Evolutionary conservation across 2,113 vertebrate species (phyloP).

Genomic region (Micronycteris hirsuta): DNA sequence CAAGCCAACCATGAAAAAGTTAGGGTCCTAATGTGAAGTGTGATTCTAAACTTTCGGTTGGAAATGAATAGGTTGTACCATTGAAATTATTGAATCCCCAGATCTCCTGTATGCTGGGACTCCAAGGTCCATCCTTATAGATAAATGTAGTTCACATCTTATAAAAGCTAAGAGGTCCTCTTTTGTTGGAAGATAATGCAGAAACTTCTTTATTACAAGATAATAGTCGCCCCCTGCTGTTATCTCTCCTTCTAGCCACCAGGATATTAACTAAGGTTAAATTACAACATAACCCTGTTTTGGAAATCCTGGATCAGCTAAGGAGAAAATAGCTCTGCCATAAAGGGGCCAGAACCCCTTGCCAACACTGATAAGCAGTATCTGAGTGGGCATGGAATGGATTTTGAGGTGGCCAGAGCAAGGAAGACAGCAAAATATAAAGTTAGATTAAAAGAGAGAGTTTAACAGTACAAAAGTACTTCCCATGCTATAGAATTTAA

Average conservation of each 20-base stretch:
- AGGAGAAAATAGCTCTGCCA: not conserved
- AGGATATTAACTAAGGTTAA: not conserved
- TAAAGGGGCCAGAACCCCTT: not conserved
- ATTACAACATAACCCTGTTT: not conserved
- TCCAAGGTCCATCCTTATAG: not conserved
- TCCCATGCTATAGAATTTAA: not conserved
- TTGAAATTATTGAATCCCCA: not conserved
- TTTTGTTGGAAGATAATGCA: not conserved
- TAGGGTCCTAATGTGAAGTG: not conserved
- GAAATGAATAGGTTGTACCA: not conserved
- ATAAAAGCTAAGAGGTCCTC: rapidly evolving
- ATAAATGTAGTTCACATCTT: not conserved
- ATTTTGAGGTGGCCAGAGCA: not conserved
- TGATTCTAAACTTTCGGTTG: not conserved
- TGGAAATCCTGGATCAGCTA: not conserved
- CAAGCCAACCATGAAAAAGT: not conserved
- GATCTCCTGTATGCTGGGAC: not conserved
- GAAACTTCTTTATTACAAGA: not conserved
- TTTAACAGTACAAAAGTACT: not conserved
- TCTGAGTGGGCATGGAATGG: rapidly evolving
- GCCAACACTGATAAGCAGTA: not conserved
- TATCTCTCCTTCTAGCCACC: rapidly evolving
- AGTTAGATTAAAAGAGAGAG: not conserved
- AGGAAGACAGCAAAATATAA: not conserved
- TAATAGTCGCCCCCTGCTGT: rapidly evolving